Evolutionary conservation across 2,888 invertebrate genomes (phyloP).

Genomic region (Apotomis betuletana): DNA sequence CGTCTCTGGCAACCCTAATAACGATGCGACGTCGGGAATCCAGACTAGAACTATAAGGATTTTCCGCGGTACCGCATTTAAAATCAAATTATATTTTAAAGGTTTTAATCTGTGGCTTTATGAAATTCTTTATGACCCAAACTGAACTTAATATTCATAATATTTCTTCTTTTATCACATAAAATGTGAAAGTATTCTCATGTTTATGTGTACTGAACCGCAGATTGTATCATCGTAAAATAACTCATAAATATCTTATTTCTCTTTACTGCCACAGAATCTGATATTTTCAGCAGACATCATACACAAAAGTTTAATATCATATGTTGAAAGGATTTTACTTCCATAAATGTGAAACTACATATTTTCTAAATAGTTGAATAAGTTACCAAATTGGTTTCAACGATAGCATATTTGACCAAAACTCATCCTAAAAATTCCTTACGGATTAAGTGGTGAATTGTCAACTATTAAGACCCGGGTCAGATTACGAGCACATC

Average conservation of each 20-base stretch:
- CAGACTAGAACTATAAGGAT: slow-evolving; percentile 34
- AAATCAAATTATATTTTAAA: slow-evolving; percentile 31
- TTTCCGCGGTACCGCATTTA: slow-evolving; percentile 32
- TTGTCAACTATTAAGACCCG: slow-evolving; percentile 32
- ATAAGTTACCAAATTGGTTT: neutral
- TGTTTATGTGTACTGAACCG: slow-evolving; percentile 3
- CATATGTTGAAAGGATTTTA: no score
- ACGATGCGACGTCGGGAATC: slow-evolving; percentile 11
- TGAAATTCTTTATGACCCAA: slow-evolving; percentile 22
- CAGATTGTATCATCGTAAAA: neutral
- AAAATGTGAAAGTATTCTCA: slow-evolving; percentile 7
- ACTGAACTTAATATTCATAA: neutral
- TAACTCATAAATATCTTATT: slow-evolving; percentile 1
- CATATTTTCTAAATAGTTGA: no score
- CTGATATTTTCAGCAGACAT: neutral
- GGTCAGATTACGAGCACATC: slow-evolving; percentile 35
- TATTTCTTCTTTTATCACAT: slow-evolving; percentile 6
- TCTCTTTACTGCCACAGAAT: neutral
- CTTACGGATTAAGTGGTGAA: slow-evolving; percentile 19
- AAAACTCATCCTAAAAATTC: neutral
- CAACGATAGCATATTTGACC: no score
- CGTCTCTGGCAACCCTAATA: slow-evolving; percentile 19
- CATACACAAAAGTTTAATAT: neutral
- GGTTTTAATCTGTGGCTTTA: slow-evolving; percentile 27
- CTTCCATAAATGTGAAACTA: no score